Evolutionary conservation across 2,113 vertebrate genomes (phyloP).

Genomic region (Lamprologus sp.): DNA sequence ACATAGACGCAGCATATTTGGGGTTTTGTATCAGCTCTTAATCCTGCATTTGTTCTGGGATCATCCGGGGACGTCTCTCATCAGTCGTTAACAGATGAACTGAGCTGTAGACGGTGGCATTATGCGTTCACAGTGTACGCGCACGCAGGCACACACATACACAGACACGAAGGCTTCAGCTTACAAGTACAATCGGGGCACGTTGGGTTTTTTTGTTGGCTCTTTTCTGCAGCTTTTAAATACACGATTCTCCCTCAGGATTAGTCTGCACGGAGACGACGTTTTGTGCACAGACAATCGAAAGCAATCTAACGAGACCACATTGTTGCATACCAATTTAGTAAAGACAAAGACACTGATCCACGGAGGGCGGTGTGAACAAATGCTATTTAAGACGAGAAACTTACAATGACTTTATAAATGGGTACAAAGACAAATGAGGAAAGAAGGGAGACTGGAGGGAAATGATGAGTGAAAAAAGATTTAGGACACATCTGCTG

Average conservation of each 20-base stretch:
- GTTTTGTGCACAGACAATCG: accelerated
- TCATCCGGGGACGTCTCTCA: conserved; percentile 12
- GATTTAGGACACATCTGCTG: not conserved
- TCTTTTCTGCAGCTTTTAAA: not conserved
- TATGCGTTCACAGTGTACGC: accelerated
- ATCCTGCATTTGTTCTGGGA: conserved; percentile 2
- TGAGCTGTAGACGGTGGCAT: not conserved
- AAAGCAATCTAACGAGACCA: not conserved
- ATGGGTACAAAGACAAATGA: not conserved
- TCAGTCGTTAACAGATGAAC: not conserved
- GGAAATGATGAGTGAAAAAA: not conserved
- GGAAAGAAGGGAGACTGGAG: not conserved
- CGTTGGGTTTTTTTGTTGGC: accelerated
- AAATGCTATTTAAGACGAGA: not conserved
- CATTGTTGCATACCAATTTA: not conserved
- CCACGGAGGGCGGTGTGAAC: not conserved
- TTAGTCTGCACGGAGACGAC: not conserved
- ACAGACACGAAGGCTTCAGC: not conserved
- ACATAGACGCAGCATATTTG: not conserved
- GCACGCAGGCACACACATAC: not conserved
- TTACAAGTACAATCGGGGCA: not conserved
- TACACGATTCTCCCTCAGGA: not conserved
- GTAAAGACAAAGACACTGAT: not conserved
- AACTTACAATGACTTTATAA: not conserved
- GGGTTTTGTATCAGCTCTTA: not conserved